Percentiles rank a stretch among this genome's conserved stretches.
These are phyloP conservation scores for Rhagonycha lutea DNA, from an alignment of 2,888 invertebrate species.

Conservation along the genomic window DNA sequence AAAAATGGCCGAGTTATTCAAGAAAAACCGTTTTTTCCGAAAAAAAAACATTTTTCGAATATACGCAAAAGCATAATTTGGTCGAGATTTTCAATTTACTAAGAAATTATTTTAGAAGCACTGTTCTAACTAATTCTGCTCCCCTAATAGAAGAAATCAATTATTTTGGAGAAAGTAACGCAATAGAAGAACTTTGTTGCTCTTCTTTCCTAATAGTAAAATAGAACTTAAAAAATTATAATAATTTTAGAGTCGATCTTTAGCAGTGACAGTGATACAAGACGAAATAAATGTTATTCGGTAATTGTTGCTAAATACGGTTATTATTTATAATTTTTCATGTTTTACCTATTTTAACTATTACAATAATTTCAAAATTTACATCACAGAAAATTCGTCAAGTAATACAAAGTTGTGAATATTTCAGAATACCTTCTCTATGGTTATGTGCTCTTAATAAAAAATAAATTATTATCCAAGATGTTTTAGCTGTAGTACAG, in stretches of 20 bases:
- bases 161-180: not conserved
- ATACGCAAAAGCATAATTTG: too few relatives aligned
- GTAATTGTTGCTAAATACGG: not conserved
- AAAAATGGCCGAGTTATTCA: too few relatives aligned
- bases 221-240: not conserved
- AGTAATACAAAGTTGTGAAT: too few relatives aligned
- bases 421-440: not conserved
- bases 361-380: not conserved
- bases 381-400: not conserved
- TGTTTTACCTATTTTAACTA: not conserved
- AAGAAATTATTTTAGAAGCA: too few relatives aligned
- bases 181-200: not conserved
- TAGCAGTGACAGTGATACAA: not conserved
- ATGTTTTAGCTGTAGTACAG: not conserved
- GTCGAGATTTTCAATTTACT: too few relatives aligned
- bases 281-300: not conserved
- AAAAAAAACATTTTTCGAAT: too few relatives aligned
- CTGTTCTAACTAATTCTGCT: not conserved
- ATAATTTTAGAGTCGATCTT: not conserved
- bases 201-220: not conserved
- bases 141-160: not conserved
- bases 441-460: not conserved
- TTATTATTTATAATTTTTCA: not conserved
- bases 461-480: not conserved
- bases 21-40: too few relatives aligned